phyloP scores from a whole-genome alignment of 2,888 invertebrate species.

The Steinernema carpocapsae region DNA sequence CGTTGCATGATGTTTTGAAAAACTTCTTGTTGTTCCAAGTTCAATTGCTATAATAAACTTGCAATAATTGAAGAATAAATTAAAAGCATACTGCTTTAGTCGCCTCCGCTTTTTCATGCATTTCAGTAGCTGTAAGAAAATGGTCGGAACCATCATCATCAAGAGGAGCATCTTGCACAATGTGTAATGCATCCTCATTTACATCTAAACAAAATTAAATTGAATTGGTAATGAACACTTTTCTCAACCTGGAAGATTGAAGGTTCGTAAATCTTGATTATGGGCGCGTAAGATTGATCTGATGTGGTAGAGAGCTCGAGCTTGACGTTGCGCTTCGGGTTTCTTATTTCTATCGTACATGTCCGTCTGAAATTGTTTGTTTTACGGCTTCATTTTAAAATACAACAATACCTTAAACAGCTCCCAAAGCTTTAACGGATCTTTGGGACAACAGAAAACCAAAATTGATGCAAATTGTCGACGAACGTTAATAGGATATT shows the following conservation, averaged over 20 bases:
- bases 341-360: too few relatives aligned
- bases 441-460: background rate
- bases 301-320: background rate
- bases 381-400: too few relatives aligned
- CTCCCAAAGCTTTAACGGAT: conserved; percentile 7
- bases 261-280: background rate
- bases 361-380: too few relatives aligned
- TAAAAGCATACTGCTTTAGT: background rate
- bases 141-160: background rate
- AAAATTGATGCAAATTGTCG: conserved; percentile 21
- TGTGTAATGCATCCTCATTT: background rate
- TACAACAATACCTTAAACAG: conserved; percentile 6
- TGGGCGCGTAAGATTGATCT: conserved; percentile 19
- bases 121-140: background rate
- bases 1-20: background rate
- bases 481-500: conserved; percentile 11
- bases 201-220: background rate
- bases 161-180: background rate
- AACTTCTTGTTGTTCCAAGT: background rate
- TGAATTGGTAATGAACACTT: background rate
- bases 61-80: background rate
- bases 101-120: background rate
- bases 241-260: background rate
- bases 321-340: too few relatives aligned
- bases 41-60: background rate